phyloP scores from a whole-genome alignment of 2,888 invertebrate species.

The Epistrophe grossulariae region DNA sequence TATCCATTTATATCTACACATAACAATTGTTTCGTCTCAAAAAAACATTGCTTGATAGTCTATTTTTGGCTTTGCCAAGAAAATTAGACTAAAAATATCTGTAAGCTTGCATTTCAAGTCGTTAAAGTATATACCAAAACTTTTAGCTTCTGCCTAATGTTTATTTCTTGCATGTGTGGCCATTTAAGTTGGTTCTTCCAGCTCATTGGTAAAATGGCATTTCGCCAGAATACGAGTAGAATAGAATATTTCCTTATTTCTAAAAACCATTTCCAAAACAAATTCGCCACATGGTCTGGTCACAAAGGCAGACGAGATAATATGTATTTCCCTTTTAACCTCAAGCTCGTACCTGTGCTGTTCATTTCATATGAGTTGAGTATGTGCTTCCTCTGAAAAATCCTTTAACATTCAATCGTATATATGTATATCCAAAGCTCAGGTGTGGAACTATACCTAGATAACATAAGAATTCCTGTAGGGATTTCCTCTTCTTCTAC shows the following conservation, averaged over 20 bases:
- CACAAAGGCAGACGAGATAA: background rate
- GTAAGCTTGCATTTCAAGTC: slow-evolving; percentile 9
- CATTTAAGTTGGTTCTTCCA: slow-evolving; percentile 22
- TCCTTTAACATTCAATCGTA: slow-evolving; percentile 14
- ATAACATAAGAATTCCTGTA: slow-evolving; percentile 11
- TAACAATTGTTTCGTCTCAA: background rate
- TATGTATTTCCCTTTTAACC: slow-evolving; percentile 39
- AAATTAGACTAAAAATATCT: background rate
- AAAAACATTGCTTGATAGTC: background rate
- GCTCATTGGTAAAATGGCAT: slow-evolving; percentile 31
- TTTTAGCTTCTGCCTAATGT: background rate
- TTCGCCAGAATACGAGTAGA: background rate
- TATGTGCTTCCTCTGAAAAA: background rate
- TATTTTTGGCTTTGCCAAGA: background rate
- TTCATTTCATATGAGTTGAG: background rate
- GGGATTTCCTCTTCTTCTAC: slow-evolving; percentile 33
- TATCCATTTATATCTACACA: background rate
- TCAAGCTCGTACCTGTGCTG: slow-evolving; percentile 37
- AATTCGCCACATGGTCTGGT: slow-evolving; percentile 21
- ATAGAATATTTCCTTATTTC: slow-evolving; percentile 22
- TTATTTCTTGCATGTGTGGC: slow-evolving; percentile 22
- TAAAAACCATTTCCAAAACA: slow-evolving; percentile 26
- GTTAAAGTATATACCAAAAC: slow-evolving; percentile 8
- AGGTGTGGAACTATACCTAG: background rate
- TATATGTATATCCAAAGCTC: background rate